Evolutionary conservation across 2,113 vertebrate genomes (phyloP).

Genomic region (Baryphthengus martii): DNA sequence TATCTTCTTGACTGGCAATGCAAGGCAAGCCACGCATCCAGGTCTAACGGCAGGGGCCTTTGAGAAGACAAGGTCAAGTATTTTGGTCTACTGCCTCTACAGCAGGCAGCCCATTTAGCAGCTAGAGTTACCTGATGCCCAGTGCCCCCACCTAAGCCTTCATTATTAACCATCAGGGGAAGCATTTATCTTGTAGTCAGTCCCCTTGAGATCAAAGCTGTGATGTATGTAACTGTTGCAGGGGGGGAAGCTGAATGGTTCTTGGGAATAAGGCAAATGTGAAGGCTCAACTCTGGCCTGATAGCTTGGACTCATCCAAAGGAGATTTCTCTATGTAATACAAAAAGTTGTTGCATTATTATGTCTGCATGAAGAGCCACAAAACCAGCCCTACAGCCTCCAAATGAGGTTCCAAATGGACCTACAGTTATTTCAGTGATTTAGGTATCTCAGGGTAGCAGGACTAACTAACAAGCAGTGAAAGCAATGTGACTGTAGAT

Average conservation of each 20-base stretch:
- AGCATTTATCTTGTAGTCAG: neutral
- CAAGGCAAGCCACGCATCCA: neutral
- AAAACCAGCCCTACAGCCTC: neutral
- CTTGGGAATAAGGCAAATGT: neutral
- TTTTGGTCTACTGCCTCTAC: neutral
- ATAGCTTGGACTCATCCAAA: neutral
- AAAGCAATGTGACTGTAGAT: neutral
- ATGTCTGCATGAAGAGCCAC: neutral
- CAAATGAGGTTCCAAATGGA: neutral
- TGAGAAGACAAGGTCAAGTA: neutral
- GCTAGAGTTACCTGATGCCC: neutral
- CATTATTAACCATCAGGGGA: neutral
- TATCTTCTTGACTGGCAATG: neutral
- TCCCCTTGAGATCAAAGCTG: neutral
- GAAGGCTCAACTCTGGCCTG: neutral
- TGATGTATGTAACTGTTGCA: too few relatives aligned
- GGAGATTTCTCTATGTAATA: neutral
- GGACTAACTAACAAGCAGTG: rapidly evolving
- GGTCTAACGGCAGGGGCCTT: neutral
- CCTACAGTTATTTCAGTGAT: neutral
- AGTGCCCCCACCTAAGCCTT: neutral
- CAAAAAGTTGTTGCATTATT: neutral
- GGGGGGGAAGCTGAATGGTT: neutral
- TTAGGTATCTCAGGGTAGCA: neutral
- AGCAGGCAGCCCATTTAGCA: neutral